A percentile compares a stretch with the other conserved stretches of the same genome.
Conservation (phyloP, 2,888 invertebrate species). For the Muschampia plurimacula region DNA sequence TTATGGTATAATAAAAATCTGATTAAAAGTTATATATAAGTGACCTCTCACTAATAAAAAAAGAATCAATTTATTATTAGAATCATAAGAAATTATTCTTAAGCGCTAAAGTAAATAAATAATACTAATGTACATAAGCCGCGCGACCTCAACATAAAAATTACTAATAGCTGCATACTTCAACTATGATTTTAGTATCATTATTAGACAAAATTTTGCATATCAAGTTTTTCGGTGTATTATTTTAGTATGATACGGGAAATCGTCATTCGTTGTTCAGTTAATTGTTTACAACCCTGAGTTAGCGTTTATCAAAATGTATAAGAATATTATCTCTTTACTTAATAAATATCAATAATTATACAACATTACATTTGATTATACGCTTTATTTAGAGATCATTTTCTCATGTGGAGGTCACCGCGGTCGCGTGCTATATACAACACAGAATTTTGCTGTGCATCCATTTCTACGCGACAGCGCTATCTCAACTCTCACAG, state of each 20-base stretch:
- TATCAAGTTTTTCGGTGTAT: neutral
- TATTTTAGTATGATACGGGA: neutral
- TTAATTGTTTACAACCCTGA: slow-evolving; percentile 9
- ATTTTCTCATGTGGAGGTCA: slow-evolving; percentile 38
- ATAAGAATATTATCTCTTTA: slow-evolving; percentile 2
- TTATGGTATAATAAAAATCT: slow-evolving; percentile 49
- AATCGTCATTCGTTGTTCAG: slow-evolving; percentile 3
- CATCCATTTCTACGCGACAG: neutral
- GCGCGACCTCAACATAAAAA: slow-evolving; percentile 44
- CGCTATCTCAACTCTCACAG: slow-evolving; percentile 22
- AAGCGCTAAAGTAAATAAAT: slow-evolving; percentile 82
- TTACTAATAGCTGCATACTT: slow-evolving; percentile 6
- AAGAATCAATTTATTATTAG: slow-evolving; percentile 47
- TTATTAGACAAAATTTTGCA: neutral
- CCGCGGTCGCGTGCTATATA: slow-evolving; percentile 57
- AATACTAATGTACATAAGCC: slow-evolving; percentile 79
- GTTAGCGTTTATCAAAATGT: slow-evolving; percentile 1
- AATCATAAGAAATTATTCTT: slow-evolving; percentile 74
- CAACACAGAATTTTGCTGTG: slow-evolving; percentile 53
- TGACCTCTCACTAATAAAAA: slow-evolving; percentile 66
- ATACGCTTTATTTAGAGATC: slow-evolving; percentile 16
- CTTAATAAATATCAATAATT: slow-evolving; percentile 10
- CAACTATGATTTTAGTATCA: neutral
- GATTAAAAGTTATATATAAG: slow-evolving; percentile 60
- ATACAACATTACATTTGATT: neutral